Evolutionary conservation across 1,140 invertebrate genomes (phyloP), one percentile per base, ranked within the genome.

Genomic region (Drosophila repletoides): DNA sequence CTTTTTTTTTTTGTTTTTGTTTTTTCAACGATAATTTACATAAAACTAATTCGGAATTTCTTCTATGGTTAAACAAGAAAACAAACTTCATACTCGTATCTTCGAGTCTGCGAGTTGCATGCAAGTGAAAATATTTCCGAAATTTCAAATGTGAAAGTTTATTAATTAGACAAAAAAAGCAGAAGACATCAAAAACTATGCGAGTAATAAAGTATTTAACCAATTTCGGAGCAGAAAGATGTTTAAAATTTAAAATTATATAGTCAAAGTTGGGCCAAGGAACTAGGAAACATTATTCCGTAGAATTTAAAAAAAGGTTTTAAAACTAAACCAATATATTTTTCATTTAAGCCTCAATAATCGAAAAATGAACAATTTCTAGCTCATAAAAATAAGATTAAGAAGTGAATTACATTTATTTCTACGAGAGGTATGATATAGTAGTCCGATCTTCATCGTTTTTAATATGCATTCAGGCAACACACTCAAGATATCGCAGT

Each of bases 71-170:
- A 49, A 70, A n/a, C 34, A 28, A 59, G 59, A 12, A 45, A 38
- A 46, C 38, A 38, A 14, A 65, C 48, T 53, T 31, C 22, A 17
- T 45, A 21, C 67, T 69, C 10, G 9, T 12, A 24, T 52, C 49
- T 51, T 51, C 46, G n/a, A n/a, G n/a, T 24, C 15, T 0, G n/a
- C 21, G 56, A 69, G 33, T 60, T 56, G 43, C 56, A 53, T 79
- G 65, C 79, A 83, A 83, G 79, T 83, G 79, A 84, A 84, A 84
- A 74, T 83, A 60, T 72, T 45, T 72, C 41, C 52, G 41, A 75
- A 59, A 72, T 55, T 64, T 61, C 61, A 86, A 59, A 68, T 86
- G 79, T 86, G 79, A 84, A 84, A 84, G 79, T 84, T 84, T 84
- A 84, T 84, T 84, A 84, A 84, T 84, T 86, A 86, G 58, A 72